Evolutionary conservation across 2,888 invertebrate species (phyloP).

Genomic region (Brachyopa scutellaris): DNA sequence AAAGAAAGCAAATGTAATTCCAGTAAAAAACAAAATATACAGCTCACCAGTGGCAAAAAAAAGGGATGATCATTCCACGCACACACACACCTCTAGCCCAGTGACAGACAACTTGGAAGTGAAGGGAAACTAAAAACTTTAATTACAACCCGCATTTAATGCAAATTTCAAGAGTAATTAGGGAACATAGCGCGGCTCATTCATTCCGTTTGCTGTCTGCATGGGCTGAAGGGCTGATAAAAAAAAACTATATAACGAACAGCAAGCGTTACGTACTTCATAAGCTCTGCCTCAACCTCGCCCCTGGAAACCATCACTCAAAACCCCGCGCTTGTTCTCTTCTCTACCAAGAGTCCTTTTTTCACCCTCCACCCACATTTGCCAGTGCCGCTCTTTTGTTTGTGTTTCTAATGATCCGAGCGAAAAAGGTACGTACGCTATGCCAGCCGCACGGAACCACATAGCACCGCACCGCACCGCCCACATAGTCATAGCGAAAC

Average conservation of each 20-base stretch:
- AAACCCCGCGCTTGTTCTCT: conserved; percentile 29
- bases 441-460: too few species aligned
- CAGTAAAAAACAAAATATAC: conserved; percentile 30
- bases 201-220: conserved; percentile 51
- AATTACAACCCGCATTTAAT: conserved; percentile 73
- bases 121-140: conserved; percentile 71
- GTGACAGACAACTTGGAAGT: conserved; percentile 69
- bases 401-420: conserved; percentile 69
- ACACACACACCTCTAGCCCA: conserved; percentile 37
- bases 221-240: neutral
- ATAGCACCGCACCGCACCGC: conserved; percentile 11
- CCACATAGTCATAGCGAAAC: conserved; percentile 31
- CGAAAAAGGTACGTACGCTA: conserved; percentile 44
- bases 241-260: conserved; percentile 36
- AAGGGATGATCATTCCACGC: conserved; percentile 23
- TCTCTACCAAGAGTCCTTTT: conserved; percentile 5
- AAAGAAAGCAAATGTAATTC: conserved; percentile 7
- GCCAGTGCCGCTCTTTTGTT: conserved; percentile 56
- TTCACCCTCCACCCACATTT: neutral
- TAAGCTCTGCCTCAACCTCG: neutral
- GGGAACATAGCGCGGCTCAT: conserved; percentile 68
- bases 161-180: conserved; percentile 74
- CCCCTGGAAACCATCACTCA: conserved; percentile 31
- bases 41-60: neutral
- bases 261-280: conserved; percentile 61